Percentiles rank a stretch among this genome's conserved stretches.
These are phyloP conservation scores for Tenebrio molitor DNA, from an alignment of 1,140 invertebrate genomes.

Conservation along the genomic window DNA sequence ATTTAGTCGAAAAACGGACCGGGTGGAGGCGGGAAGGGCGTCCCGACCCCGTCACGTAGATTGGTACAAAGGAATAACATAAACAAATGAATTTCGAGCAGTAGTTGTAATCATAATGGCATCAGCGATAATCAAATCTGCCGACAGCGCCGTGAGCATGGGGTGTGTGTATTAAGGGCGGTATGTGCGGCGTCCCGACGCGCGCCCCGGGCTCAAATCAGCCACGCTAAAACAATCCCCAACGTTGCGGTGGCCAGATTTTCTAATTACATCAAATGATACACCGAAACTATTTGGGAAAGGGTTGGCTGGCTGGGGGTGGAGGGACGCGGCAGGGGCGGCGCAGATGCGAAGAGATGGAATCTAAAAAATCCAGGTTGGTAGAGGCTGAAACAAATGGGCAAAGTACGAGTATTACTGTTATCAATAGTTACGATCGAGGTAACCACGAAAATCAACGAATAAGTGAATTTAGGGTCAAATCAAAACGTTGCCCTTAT, in stretches of 20 bases:
- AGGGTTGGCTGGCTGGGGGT: constrained; percentile 12
- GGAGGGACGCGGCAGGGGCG: background rate
- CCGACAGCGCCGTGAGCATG: constrained; percentile 44
- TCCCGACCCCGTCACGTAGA: background rate
- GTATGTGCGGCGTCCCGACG: constrained; percentile 30
- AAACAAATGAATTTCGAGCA: constrained; percentile 30
- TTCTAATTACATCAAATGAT: constrained; percentile 58
- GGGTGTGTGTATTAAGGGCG: constrained; percentile 46
- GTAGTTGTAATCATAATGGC: constrained; percentile 40
- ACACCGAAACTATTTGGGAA: constrained; percentile 54
- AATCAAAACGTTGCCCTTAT: background rate
- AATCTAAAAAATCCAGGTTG: too few species aligned
- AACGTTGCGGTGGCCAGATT: constrained; percentile 55
- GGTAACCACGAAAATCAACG: too few species aligned
- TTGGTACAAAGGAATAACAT: constrained; percentile 5
- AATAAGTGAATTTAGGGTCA: too few species aligned
- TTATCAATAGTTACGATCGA: too few species aligned
- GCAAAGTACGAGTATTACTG: too few species aligned
- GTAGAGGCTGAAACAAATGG: too few species aligned
- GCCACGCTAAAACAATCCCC: constrained; percentile 50
- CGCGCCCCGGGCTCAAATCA: constrained; percentile 48
- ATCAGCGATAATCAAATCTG: constrained; percentile 52
- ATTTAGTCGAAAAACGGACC: background rate
- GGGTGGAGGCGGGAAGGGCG: background rate
- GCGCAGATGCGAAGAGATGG: too few species aligned